Conservation (phyloP, 64 coral and sea anemone genomes). For the Montipora capricornis region DNA sequence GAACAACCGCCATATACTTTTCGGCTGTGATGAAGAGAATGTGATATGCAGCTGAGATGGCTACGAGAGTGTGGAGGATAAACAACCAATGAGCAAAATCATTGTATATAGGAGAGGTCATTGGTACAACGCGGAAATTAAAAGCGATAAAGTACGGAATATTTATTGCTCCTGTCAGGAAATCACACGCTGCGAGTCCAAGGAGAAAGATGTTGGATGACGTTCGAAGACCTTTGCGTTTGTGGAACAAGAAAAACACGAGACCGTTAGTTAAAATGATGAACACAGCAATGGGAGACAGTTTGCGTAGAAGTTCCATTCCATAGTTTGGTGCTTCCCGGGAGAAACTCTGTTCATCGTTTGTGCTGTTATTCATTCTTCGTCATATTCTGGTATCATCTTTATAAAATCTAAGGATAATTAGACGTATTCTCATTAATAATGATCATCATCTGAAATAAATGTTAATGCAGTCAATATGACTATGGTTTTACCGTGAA, state of each 20-base stretch:
- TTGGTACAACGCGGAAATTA: neutral
- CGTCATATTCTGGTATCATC: too few relatives aligned
- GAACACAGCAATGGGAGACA: constrained; percentile 46
- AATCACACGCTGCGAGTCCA: constrained; percentile 73
- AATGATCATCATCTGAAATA: too few relatives aligned
- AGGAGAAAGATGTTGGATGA: constrained; percentile 65
- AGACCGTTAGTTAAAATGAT: constrained; percentile 69
- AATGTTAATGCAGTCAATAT: too few relatives aligned
- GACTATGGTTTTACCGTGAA: too few relatives aligned
- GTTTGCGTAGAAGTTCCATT: neutral
- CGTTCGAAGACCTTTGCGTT: constrained; percentile 34
- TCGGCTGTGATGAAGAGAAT: constrained; percentile 59
- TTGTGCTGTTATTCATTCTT: too few relatives aligned
- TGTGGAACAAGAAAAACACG: constrained; percentile 65
- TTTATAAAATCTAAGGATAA: too few relatives aligned
- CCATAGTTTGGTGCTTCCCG: neutral
- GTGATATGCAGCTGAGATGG: constrained; percentile 50
- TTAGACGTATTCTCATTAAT: too few relatives aligned
- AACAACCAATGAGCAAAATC: neutral
- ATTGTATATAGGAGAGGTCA: too few relatives aligned
- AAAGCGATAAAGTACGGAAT: constrained; percentile 44
- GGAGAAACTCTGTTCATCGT: too few relatives aligned
- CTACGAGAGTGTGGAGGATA: neutral
- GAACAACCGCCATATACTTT: constrained; percentile 58
- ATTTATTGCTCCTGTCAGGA: constrained; percentile 63